Evolutionary conservation across 2,888 invertebrate genomes (phyloP), one percentile per base, ranked within the genome.

Genomic region (Leptopterna dolabrata): DNA sequence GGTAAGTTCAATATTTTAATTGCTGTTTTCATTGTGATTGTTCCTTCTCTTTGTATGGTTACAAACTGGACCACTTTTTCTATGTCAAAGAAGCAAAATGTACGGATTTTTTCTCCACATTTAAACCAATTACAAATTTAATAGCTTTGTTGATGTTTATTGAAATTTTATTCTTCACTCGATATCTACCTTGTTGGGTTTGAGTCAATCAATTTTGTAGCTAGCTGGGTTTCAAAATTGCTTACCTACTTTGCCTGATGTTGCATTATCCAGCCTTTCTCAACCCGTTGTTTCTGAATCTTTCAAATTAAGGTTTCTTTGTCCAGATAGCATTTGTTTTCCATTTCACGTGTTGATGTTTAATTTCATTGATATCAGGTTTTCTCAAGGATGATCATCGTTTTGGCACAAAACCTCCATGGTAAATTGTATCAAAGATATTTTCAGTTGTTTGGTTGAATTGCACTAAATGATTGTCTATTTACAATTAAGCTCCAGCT

Each of bases 401-500:
- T n/a, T n/a, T 63, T 63, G 63, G 9, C 24, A 2, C 27, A 24
- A 63, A 63, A 63, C 63, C 27, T 27, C 27, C 3, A 63, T 63
- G 63, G 63, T 63, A 63, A 63, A 24, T 63, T 63, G 19, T 63
- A 24, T 41, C 73, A 73, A 73, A 16, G 73, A 73, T 41, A 73
- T 73, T 73, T 71, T 73, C 36, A 30, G 41, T 73, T 78, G 9
- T 30, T 76, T 30, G n/a, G 63, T 86, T 85, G n/a, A 47, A 45
- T 43, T 73, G 76, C 85, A 85, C 85, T 85, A 71, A 85, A 85
- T 73, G 76, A 85, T 85, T 89, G 81, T 88, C 86, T 93, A 93
- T 93, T 93, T 94, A 93, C 93, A 93, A 93, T 93, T 93, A 92
- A 94, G 94, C 94, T 94, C 95, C 95, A 93, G 95, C 95, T 93